These are phyloP conservation scores for Spheniscus humboldti DNA, from an alignment of 2,797 vertebrate genomes.

Conservation along the genomic window DNA sequence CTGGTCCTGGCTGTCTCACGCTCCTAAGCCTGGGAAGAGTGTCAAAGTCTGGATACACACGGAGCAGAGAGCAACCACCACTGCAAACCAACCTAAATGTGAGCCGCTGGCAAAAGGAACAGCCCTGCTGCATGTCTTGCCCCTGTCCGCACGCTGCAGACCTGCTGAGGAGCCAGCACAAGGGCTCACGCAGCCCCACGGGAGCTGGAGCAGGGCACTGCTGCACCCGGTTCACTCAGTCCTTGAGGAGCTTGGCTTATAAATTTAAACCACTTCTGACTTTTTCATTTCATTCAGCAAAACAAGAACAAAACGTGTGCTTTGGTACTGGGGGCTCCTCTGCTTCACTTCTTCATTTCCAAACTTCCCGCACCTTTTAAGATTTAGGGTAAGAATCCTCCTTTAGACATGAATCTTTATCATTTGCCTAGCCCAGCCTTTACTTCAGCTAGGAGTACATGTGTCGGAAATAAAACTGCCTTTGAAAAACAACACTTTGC, in stretches of 20 bases:
- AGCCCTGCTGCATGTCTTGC: neutral
- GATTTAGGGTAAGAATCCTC: neutral
- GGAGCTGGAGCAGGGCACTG: neutral
- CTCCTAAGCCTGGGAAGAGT: neutral
- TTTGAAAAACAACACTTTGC: neutral
- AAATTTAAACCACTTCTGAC: neutral
- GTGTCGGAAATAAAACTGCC: neutral
- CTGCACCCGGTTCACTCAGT: neutral
- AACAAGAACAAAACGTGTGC: neutral
- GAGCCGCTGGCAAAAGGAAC: neutral
- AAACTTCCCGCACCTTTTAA: neutral
- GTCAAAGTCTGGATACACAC: neutral
- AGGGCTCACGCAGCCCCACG: rapidly evolving
- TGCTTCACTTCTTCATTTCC: neutral
- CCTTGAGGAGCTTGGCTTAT: neutral
- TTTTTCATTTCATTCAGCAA: neutral
- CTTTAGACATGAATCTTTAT: neutral
- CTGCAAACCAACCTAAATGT: neutral
- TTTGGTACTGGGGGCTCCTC: neutral
- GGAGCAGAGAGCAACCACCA: neutral
- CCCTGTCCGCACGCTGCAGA: neutral
- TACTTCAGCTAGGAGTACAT: neutral
- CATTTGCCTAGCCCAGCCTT: neutral
- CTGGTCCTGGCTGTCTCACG: neutral
- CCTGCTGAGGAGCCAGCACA: rapidly evolving